Evolutionary conservation across 1,140 invertebrate species (phyloP), one percentile per base, ranked within the genome.

Genomic region (Gryllus bimaculatus): DNA sequence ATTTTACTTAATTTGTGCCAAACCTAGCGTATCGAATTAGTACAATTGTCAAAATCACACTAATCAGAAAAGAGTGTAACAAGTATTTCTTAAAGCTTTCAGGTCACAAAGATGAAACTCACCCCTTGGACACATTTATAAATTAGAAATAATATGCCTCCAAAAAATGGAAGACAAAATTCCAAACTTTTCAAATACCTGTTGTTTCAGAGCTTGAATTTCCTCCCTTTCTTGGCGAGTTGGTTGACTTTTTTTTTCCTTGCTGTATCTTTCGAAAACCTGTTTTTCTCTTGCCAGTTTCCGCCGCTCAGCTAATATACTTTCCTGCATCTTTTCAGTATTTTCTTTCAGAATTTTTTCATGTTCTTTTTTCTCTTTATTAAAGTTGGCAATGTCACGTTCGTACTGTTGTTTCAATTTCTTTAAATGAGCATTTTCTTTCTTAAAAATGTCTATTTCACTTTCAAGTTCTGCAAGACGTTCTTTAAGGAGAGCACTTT

Each of bases 391-490:
- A 54, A 79, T 48, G 18, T 89, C 87, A 75, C 85, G 83, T 75
- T 85, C 84, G 47, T 88, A 79, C 78, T 85, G 86, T 78, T 85
- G 81, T 76, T 84, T 81, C 74, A 86, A 82, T 10, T 82, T 76
- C 48, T 83, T 84, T 54, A 91, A 83, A 73, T 89, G 87, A 8
- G 85, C 80, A 84, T 92, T 93, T 85, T 93, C 90, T 81, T 88
- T 89, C 79, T 89, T 87, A 84, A 93, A 93, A 77, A 88, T 90
- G 79, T 90, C 87, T 77, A 93, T 92, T 86, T 93, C 92, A 74
- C 87, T 85, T 84, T 93, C 90, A 48, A 93, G 83, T 83, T 93
- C 91, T 77, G 86, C 81, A 0, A 93, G 83, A 79, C 91, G 89
- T n/a, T 84, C 87, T 83, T 90, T 91, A 76, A 93, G 54, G 18